phyloP scores from a whole-genome alignment of 1,140 invertebrate genomes.

The Neuroterus valhalla region DNA sequence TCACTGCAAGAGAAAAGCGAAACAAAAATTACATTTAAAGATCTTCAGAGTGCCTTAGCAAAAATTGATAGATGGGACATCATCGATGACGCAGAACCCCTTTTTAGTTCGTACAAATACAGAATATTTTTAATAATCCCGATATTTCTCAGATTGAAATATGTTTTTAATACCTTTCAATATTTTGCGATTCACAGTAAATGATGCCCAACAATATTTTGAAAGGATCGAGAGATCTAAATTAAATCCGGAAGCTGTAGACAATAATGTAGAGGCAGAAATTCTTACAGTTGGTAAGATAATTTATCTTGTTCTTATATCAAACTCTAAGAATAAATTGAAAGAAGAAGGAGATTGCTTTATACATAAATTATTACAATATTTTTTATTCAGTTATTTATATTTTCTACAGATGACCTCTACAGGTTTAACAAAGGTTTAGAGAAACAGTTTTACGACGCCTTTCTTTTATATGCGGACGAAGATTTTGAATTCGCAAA shows the following conservation, averaged over 20 bases:
- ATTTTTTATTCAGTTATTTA: slow-evolving; percentile 36
- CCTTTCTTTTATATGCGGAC: slow-evolving; percentile 83
- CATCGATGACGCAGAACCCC: slow-evolving; percentile 76
- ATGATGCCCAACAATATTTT: slow-evolving; percentile 66
- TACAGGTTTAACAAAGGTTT: slow-evolving; percentile 72
- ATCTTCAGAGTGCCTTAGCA: slow-evolving; percentile 75
- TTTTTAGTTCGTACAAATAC: slow-evolving; percentile 74
- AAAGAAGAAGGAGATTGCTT: neutral
- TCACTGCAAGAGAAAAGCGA: slow-evolving; percentile 68
- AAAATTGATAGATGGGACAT: slow-evolving; percentile 82
- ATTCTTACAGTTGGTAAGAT: slow-evolving; percentile 67
- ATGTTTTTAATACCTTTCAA: slow-evolving; percentile 14
- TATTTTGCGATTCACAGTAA: slow-evolving; percentile 54
- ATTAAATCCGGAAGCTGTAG: slow-evolving; percentile 46
- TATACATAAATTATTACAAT: slow-evolving; percentile 38
- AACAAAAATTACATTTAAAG: slow-evolving; percentile 70
- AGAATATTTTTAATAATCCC: slow-evolving; percentile 20
- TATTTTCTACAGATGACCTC: slow-evolving; percentile 73
- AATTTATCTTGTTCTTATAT: slow-evolving; percentile 33
- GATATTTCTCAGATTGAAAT: neutral
- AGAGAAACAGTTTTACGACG: slow-evolving; percentile 79
- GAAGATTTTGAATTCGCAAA: slow-evolving; percentile 80
- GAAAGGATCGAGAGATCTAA: slow-evolving; percentile 52
- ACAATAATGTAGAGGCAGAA: slow-evolving; percentile 54
- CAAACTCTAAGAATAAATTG: slow-evolving; percentile 39